Evolutionary conservation across 2,888 invertebrate genomes (phyloP).

Genomic region (Drepanosiphum platanoidis): DNA sequence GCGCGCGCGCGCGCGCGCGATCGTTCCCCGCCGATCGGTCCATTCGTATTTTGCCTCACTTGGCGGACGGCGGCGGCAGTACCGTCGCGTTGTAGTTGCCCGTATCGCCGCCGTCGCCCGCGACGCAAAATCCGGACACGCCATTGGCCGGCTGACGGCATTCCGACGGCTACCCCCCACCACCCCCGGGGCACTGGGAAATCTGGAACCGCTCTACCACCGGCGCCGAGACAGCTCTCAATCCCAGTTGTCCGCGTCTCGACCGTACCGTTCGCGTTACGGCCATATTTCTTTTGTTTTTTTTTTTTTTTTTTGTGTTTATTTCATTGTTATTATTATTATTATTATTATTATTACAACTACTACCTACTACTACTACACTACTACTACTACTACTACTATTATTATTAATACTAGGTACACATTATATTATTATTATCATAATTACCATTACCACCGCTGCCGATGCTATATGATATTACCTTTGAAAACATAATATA

Average conservation of each 20-base stretch:
- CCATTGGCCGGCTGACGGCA: conserved; percentile 54
- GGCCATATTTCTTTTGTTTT: conserved; percentile 61
- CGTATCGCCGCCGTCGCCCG: conserved; percentile 58
- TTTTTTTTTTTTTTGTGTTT: conserved; percentile 51
- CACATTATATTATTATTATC: no score
- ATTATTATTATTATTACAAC: conserved; percentile 6
- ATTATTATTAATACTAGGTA: no score
- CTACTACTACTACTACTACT: no score
- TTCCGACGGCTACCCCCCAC: conserved; percentile 53
- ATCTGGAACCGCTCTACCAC: conserved; percentile 61
- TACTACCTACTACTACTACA: background rate
- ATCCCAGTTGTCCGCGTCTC: conserved; percentile 62
- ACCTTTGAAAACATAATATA: no score
- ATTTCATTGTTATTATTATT: conserved; percentile 53
- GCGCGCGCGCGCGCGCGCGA: background rate
- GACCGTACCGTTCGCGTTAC: conserved; percentile 50
- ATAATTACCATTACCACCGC: no score
- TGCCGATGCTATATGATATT: no score
- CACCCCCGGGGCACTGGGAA: conserved; percentile 42
- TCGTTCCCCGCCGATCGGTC: conserved; percentile 20
- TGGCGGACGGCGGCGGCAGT: conserved; percentile 1
- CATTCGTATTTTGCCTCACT: conserved; percentile 44
- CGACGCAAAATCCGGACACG: conserved; percentile 55
- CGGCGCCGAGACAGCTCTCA: conserved; percentile 62
- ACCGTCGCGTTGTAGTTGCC: conserved; percentile 38